Evolutionary conservation across 2,113 vertebrate genomes (phyloP).

Genomic region (Microcebus lehilahytsara): DNA sequence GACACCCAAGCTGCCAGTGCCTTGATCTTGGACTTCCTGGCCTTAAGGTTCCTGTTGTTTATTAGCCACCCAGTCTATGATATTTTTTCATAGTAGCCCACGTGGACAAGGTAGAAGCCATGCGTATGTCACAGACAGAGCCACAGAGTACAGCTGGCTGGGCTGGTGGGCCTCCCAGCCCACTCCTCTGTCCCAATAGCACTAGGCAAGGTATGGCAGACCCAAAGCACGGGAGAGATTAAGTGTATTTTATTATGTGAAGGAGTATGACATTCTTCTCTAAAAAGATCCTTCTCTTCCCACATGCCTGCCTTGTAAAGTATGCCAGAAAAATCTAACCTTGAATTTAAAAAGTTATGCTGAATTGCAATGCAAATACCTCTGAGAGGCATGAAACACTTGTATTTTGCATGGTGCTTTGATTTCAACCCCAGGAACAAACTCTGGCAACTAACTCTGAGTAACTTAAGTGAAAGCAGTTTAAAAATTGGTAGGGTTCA

Average conservation of each 20-base stretch:
- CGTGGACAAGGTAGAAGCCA: background rate
- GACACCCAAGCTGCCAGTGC: background rate
- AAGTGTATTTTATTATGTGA: background rate
- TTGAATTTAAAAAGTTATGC: background rate
- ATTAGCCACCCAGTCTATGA: background rate
- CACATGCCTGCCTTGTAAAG: background rate
- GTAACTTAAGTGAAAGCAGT: background rate
- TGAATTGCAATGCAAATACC: background rate
- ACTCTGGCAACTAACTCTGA: background rate
- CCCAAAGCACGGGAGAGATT: background rate
- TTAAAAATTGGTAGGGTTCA: background rate
- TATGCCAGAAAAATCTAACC: background rate
- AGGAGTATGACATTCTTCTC: background rate
- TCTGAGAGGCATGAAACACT: background rate
- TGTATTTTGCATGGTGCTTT: background rate
- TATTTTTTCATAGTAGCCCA: background rate
- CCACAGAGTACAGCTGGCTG: background rate
- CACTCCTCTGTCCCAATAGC: background rate
- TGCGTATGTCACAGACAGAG: background rate
- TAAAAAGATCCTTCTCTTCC: background rate
- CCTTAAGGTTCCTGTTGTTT: background rate
- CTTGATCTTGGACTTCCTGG: background rate
- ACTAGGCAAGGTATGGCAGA: rapidly evolving
- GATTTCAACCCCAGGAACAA: background rate
- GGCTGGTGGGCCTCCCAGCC: background rate